Percentiles rank a stretch among this genome's conserved stretches.
These are phyloP conservation scores for Masticophis lateralis DNA, from an alignment of 2,797 vertebrate genomes.

Conservation along the genomic window DNA sequence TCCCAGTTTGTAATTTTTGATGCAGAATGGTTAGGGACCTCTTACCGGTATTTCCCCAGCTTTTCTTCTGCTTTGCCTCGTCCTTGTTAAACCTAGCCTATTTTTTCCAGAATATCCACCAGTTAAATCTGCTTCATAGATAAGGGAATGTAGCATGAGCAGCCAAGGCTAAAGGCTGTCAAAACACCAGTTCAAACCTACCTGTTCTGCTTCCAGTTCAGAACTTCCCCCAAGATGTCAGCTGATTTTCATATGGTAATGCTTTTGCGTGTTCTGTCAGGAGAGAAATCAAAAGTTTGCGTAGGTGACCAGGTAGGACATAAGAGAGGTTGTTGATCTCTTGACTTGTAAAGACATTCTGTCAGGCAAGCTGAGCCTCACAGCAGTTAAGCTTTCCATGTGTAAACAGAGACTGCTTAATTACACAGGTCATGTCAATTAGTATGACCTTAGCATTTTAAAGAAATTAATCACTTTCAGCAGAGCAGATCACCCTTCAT, in stretches of 20 bases:
- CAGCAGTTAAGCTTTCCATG: constrained; percentile 69
- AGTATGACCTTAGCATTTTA: constrained; percentile 77
- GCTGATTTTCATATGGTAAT: constrained; percentile 68
- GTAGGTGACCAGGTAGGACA: constrained; percentile 70
- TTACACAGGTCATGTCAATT: constrained; percentile 82
- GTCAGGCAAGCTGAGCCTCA: constrained; percentile 73
- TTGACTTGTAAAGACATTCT: constrained; percentile 79
- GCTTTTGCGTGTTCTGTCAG: constrained; percentile 55
- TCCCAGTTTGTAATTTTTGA: not conserved
- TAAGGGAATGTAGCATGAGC: constrained; percentile 41
- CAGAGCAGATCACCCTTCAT: constrained; percentile 48
- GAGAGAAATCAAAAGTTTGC: constrained; percentile 69
- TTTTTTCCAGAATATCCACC: constrained; percentile 23
- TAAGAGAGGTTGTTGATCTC: constrained; percentile 77
- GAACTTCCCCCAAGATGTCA: constrained; percentile 38
- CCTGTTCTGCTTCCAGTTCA: constrained; percentile 50
- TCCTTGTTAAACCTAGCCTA: not conserved
- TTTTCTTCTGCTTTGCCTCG: not conserved
- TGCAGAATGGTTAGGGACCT: not conserved
- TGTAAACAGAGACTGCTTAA: constrained; percentile 82
- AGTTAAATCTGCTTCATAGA: constrained; percentile 40
- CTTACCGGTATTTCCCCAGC: not conserved
- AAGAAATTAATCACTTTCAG: constrained; percentile 80
- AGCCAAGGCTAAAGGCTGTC: constrained; percentile 51
- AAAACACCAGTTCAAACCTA: constrained; percentile 37